Evolutionary conservation across 2,797 vertebrate species (phyloP).

Genomic region (Peromyscus aztecus): DNA sequence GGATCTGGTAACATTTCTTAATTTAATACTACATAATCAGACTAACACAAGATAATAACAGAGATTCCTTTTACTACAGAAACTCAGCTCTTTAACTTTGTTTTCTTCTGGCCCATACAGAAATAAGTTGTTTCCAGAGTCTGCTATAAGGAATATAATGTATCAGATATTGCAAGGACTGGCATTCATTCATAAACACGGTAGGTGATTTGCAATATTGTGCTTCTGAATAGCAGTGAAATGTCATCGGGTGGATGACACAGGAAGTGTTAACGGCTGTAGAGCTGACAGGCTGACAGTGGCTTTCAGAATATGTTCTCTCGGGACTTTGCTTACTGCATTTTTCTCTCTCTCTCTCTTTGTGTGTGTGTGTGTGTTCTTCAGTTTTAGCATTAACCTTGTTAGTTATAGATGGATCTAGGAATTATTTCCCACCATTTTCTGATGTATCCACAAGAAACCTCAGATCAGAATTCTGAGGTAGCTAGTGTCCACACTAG

Average conservation of each 20-base stretch:
- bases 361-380: background rate
- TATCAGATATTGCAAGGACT: conserved; percentile 92
- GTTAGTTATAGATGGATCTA: background rate
- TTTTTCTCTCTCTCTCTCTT: background rate
- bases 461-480: background rate
- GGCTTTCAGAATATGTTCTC: background rate
- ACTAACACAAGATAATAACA: conserved; percentile 8
- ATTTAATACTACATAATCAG: background rate
- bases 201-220: conserved; percentile 80
- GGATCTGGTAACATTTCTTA: conserved; percentile 32
- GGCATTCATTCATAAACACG: conserved; percentile 92
- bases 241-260: background rate
- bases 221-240: conserved; percentile 30
- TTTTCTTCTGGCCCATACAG: conserved; percentile 81
- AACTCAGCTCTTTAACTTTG: conserved; percentile 63
- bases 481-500: too few relatives aligned
- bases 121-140: conserved; percentile 91
- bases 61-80: conserved; percentile 27
- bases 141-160: conserved; percentile 91
- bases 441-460: background rate
- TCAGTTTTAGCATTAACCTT: background rate
- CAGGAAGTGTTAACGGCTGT: background rate
- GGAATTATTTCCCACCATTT: conserved; percentile 34
- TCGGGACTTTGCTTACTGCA: conserved; percentile 25
- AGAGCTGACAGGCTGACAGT: background rate